A percentile compares a stretch with the other conserved stretches of the same genome.
phyloP scores from a whole-genome alignment of 2,888 invertebrate species.

The Drosophila trichaetosa region DNA sequence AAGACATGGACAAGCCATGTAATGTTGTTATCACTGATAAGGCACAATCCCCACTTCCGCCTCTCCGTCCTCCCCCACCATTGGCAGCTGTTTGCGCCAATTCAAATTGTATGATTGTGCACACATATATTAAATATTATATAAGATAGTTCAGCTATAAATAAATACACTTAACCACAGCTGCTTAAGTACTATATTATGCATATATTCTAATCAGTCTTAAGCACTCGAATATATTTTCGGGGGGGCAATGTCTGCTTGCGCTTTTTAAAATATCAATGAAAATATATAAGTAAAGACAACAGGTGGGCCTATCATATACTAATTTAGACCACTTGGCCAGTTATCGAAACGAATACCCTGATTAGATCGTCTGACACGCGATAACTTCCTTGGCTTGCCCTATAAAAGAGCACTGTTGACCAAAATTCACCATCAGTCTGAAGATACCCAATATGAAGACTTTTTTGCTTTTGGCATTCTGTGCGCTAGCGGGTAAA shows the following conservation, averaged over 20 bases:
- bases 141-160: background rate
- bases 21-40: conserved; percentile 17
- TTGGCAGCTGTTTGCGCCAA: background rate
- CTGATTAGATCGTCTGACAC: conserved; percentile 26
- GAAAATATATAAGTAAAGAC: background rate
- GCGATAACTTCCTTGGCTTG: conserved; percentile 15
- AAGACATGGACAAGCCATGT: background rate
- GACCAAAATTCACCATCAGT: conserved; percentile 21
- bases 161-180: background rate
- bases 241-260: conserved; percentile 24
- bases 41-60: background rate
- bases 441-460: conserved; percentile 45
- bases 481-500: conserved; percentile 50
- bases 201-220: conserved; percentile 50
- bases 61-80: background rate
- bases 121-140: background rate
- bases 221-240: conserved; percentile 31
- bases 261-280: conserved; percentile 25
- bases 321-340: conserved; percentile 23
- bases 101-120: background rate
- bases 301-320: conserved; percentile 35
- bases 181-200: conserved; percentile 13
- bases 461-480: conserved; percentile 49
- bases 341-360: conserved; percentile 8
- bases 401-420: conserved; percentile 50